Base-by-base conservation (phyloP, 1,140 invertebrate genomes). In the Drosophila biarmipes region DNA sequence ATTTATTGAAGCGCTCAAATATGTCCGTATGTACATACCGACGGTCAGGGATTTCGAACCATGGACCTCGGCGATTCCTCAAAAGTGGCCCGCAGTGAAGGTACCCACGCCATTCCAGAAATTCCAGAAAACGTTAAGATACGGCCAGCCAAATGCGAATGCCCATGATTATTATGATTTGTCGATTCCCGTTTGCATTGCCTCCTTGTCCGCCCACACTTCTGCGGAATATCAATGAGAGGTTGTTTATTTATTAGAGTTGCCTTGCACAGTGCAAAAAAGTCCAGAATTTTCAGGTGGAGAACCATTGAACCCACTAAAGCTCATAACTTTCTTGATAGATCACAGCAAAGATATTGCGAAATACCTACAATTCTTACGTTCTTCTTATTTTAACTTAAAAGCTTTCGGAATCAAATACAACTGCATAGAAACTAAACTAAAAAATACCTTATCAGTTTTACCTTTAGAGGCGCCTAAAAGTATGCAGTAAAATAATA, bases 1-100 rank as follows among this genome's bases (percentile, higher is more conserved):
- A 89, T 89, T 89, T 89, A 89, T 89, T 87, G 82, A 56, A 72
- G 82, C 82, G 69, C 69, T 31, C 49, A n/a, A 29, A 31, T 37
- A 61, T 29, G 66, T 27, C 31, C 29, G 15, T 19, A 6, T 37
- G 34, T 15, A 15, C 7, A 45, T 27, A 53, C 17, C 45, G 61
- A 42, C 19, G 17, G 37, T 31, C 38, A 54, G n/a, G 35, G 29
- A 49, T 21, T 48, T 51, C 61, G 43, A 59, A 17, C 14, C 37
- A 21, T 42, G 35, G 15, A 43, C 56, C 15, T 57, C 38, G 42
- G 21, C 19, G 58, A n/a, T 14, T 43, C 34, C 61, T 45, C 31
- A 79, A 55, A 64, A 77, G 67, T 73, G 46, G 75, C 29, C 73
- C 58, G 63, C 48, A 51, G 17, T 19, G 54, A 34, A 38, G 19